Base-by-base conservation (phyloP, 2,888 invertebrate species). In the Autographa gamma region DNA sequence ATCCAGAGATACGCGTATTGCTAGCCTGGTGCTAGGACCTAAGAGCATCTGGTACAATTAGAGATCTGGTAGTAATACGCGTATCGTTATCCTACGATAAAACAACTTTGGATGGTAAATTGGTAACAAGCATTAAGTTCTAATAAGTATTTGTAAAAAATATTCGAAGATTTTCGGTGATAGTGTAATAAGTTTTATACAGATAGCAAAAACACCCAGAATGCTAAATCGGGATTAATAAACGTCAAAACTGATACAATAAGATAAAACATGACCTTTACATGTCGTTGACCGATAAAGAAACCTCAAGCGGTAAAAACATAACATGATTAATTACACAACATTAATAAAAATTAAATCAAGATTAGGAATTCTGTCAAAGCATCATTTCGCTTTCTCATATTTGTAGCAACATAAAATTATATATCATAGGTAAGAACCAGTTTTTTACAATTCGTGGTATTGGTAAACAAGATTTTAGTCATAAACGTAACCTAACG, bases 261-360 rank as follows among this genome's bases (percentile, higher is more conserved):
- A 58, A 25, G 48, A 43, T 43, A 63, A 16, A 31, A 61, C 58
- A 19, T 69, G 8, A 7, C 9, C 16, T 19, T 13, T 54, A 61
- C 66, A 66, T 61, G 74, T 77, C 78, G 61, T 43, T 74, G 79
- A 74, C 74, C 77, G 66, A 62, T 66, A 62, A 65, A 67, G 74
- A 66, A 59, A 11, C 14, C 25, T n/a, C 16, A 41, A 56, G 59
- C 32, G 65, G 66, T 63, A 66, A 38, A 58, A 41, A 31, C 18
- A 43, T 16, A 41, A 18, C 13, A 48, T 34, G 38, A 52, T 52
- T 38, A 34, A 48, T 11, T 63, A 25, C 32, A 14, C 14, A 38
- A 66, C 25, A 56, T 41, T 71, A 66, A 48, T 25, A 32, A 38
- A 38, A 38, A 38, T 38, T 38, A 9, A 11, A 9, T 11, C 38